Evolutionary conservation across 2,113 vertebrate species (phyloP).

Genomic region (Peromyscus californicus): DNA sequence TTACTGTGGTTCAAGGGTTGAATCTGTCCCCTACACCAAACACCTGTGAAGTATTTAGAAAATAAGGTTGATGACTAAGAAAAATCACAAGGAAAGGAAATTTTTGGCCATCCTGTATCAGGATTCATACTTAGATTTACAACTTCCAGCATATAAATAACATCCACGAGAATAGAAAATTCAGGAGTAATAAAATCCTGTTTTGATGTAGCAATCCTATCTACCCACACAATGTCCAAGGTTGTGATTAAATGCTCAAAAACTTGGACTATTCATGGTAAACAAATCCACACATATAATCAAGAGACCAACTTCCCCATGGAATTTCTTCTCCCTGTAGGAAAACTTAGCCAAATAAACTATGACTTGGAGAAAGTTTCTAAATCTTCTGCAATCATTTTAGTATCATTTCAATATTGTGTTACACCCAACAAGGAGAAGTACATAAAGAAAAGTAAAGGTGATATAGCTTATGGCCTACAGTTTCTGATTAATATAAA

Average conservation of each 20-base stretch:
- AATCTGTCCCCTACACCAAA: not conserved
- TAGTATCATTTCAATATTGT: not conserved
- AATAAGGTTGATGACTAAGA: not conserved
- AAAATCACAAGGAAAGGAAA: not conserved
- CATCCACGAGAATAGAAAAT: not conserved
- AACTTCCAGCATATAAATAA: not conserved
- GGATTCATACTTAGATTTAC: not conserved
- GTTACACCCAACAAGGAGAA: not conserved
- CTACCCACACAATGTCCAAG: not conserved
- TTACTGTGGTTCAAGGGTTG: not conserved
- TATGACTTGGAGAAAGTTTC: not conserved
- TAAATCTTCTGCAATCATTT: not conserved
- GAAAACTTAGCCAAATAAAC: constrained; percentile 24
- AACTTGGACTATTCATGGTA: not conserved
- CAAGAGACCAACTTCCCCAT: not conserved
- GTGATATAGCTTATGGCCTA: not conserved
- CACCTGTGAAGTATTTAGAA: not conserved
- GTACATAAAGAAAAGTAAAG: not conserved
- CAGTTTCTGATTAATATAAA: not conserved
- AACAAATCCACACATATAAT: not conserved
- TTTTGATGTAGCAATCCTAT: not conserved
- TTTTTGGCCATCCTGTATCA: not conserved
- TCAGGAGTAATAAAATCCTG: not conserved
- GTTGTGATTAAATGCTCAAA: not conserved
- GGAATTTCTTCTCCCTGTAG: not conserved